phyloP scores from a whole-genome alignment of 2,888 invertebrate species.

The Ophioninae sp. region DNA sequence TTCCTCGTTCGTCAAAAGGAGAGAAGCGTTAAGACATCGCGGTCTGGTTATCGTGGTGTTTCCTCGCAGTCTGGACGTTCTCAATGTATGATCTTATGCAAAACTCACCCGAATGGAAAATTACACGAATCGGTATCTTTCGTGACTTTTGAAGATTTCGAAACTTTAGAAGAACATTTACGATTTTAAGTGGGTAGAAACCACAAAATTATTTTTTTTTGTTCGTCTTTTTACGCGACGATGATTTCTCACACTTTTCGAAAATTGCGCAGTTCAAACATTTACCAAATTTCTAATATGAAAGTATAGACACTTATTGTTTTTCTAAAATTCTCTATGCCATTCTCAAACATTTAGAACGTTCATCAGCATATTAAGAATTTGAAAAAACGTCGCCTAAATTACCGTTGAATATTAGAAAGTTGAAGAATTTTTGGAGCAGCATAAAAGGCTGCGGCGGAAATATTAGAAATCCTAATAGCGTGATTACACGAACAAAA shows the following conservation, averaged over 20 bases:
- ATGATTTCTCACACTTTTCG: no score
- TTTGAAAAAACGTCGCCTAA: not conserved
- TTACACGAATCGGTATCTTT: not conserved
- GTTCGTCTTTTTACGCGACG: no score
- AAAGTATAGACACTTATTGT: no score
- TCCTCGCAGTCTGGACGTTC: constrained; percentile 25
- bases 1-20: constrained; percentile 28
- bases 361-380: not conserved
- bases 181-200: not conserved
- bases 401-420: not conserved
- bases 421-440: no score
- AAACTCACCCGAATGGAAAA: not conserved
- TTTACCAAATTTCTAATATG: no score
- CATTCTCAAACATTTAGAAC: not conserved
- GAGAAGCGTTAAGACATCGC: constrained; percentile 30
- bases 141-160: not conserved
- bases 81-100: not conserved
- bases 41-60: constrained; percentile 22
- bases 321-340: no score
- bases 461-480: no score
- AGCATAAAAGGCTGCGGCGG: no score
- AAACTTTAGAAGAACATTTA: not conserved
- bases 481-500: no score
- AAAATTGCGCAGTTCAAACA: no score
- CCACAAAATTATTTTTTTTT: no score